Evolutionary conservation across 2,888 invertebrate genomes (phyloP).

Genomic region (Acleris laterana): DNA sequence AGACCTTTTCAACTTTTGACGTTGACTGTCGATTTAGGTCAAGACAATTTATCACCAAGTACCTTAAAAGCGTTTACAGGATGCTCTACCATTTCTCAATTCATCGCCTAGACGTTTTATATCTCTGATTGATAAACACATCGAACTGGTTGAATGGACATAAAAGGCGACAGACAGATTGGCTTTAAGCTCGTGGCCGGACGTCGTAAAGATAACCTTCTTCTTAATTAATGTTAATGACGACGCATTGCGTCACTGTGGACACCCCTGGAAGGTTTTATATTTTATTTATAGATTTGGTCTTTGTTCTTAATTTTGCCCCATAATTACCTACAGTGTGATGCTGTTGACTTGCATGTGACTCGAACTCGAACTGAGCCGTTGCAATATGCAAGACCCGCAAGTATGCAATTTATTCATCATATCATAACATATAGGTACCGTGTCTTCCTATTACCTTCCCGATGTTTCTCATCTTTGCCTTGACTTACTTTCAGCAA

Average conservation of each 20-base stretch:
- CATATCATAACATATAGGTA: no score
- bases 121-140: slow-evolving; percentile 30
- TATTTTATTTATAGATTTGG: neutral
- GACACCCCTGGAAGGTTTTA: slow-evolving; percentile 13
- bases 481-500: no score
- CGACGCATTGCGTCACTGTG: slow-evolving; percentile 18
- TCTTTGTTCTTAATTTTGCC: neutral
- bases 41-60: no score
- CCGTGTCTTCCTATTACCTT: no score
- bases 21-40: neutral
- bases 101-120: slow-evolving; percentile 13
- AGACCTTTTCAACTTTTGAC: neutral
- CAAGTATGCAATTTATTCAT: no score
- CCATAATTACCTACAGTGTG: no score
- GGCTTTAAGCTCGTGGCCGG: slow-evolving; percentile 34
- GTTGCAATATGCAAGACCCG: no score
- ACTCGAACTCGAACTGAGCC: no score
- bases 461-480: no score
- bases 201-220: slow-evolving; percentile 32
- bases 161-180: slow-evolving; percentile 32
- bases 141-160: slow-evolving; percentile 24
- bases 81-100: neutral
- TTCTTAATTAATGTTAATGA: slow-evolving; percentile 28
- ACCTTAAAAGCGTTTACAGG: neutral
- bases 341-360: no score